These are phyloP conservation scores for Lophotriccus pileatus DNA, from an alignment of 2,797 vertebrate genomes.

Conservation along the genomic window DNA sequence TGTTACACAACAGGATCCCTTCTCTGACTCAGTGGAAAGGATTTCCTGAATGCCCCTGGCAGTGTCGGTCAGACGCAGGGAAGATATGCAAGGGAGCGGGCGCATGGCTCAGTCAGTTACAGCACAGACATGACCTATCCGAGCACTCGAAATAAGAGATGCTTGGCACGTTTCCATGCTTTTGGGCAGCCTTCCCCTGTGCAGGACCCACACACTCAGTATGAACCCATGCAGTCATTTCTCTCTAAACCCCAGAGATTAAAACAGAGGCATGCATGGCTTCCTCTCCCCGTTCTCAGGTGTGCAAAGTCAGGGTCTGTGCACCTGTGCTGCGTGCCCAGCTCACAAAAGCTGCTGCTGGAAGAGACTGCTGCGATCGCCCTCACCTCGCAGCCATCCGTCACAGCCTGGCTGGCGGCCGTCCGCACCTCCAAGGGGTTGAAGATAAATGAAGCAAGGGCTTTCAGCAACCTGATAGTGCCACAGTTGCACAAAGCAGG, in stretches of 20 bases:
- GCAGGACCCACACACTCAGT: fast-evolving
- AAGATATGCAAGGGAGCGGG: background rate
- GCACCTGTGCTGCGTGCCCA: background rate
- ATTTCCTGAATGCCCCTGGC: background rate
- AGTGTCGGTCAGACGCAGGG: fast-evolving
- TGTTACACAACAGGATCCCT: background rate
- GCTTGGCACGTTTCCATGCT: background rate
- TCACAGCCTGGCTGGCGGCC: background rate
- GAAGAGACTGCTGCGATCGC: fast-evolving
- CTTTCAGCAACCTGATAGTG: background rate
- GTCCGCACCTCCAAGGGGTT: background rate
- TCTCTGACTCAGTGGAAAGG: constrained; percentile 4
- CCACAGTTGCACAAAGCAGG: background rate
- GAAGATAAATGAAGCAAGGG: background rate
- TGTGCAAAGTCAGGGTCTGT: background rate
- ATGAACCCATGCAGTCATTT: background rate
- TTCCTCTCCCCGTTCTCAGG: background rate
- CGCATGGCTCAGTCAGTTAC: fast-evolving
- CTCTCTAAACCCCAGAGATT: background rate
- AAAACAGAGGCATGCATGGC: background rate
- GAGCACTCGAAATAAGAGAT: background rate
- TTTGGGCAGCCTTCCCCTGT: background rate
- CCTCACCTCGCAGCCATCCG: background rate
- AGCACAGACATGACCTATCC: background rate
- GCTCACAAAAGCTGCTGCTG: background rate